phyloP scores from a whole-genome alignment of 2,113 vertebrate genomes.

The Microcebus ravelobensis region DNA sequence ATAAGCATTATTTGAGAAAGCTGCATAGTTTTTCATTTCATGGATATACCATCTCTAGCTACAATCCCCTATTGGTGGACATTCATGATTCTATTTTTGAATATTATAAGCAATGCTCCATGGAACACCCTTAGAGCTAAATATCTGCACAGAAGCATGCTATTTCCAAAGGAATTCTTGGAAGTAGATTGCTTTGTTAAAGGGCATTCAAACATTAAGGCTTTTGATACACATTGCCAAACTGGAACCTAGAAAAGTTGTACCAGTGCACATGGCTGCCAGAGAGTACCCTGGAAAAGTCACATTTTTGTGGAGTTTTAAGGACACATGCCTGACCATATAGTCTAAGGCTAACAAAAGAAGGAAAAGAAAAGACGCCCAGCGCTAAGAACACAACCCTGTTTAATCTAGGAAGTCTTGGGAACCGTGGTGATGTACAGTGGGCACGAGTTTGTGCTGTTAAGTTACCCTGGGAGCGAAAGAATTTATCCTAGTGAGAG shows the following conservation, averaged over 20 bases:
- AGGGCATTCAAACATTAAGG: not conserved
- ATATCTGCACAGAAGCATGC: not conserved
- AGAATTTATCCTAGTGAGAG: slow-evolving; percentile 48
- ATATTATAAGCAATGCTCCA: not conserved
- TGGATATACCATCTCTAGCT: not conserved
- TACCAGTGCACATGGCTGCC: not conserved
- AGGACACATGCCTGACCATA: not conserved
- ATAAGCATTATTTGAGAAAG: not conserved
- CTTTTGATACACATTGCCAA: not conserved
- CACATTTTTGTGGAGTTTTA: not conserved
- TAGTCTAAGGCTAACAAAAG: not conserved
- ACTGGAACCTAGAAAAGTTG: not conserved
- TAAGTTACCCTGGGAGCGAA: not conserved
- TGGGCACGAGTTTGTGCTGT: not conserved
- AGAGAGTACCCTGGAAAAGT: not conserved
- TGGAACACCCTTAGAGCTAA: not conserved
- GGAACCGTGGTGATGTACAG: not conserved
- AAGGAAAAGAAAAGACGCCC: not conserved
- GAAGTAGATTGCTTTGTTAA: not conserved
- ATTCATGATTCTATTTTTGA: not conserved
- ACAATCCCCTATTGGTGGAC: too few relatives aligned
- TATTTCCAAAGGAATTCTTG: not conserved
- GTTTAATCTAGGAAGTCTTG: too few relatives aligned
- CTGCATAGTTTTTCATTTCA: not conserved
- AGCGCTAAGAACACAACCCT: not conserved